Conservation (phyloP, 1,140 invertebrate genomes). For the Listronotus oregonensis region DNA sequence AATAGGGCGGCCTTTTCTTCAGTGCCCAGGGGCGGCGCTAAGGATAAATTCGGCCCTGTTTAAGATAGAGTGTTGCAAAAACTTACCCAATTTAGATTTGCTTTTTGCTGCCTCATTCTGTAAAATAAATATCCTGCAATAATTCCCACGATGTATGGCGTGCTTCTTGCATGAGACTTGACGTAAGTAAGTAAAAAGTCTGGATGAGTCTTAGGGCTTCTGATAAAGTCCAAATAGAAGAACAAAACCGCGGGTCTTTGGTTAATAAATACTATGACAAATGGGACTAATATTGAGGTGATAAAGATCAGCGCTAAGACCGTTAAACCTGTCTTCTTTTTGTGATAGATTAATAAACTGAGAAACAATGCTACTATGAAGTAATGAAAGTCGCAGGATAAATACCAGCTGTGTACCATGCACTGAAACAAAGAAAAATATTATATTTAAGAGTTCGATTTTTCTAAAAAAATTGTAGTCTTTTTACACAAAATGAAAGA, state of each 20-base stretch:
- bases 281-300: constrained; percentile 51
- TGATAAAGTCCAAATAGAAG: constrained; percentile 61
- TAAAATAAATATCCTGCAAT: constrained; percentile 58
- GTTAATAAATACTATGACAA: constrained; percentile 57
- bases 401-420: constrained; percentile 74
- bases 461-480: not conserved
- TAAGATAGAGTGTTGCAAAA: too few species aligned
- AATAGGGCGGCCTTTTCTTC: too few species aligned
- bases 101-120: constrained; percentile 47
- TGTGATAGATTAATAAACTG: constrained; percentile 58
- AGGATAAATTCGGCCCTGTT: too few species aligned
- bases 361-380: constrained; percentile 67
- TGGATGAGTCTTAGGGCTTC: constrained; percentile 54
- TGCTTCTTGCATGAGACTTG: constrained; percentile 61
- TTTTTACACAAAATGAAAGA: not conserved
- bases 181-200: constrained; percentile 61
- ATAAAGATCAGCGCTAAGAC: constrained; percentile 33
- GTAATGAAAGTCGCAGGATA: constrained; percentile 78
- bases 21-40: too few species aligned
- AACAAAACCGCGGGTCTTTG: constrained; percentile 57
- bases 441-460: not conserved
- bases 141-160: constrained; percentile 61
- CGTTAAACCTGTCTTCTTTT: constrained; percentile 43
- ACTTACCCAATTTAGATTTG: constrained; percentile 33
- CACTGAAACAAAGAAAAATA: constrained; percentile 61